Conservation (phyloP, 2,113 vertebrate genomes). For the Entomyzon cyanotis region DNA sequence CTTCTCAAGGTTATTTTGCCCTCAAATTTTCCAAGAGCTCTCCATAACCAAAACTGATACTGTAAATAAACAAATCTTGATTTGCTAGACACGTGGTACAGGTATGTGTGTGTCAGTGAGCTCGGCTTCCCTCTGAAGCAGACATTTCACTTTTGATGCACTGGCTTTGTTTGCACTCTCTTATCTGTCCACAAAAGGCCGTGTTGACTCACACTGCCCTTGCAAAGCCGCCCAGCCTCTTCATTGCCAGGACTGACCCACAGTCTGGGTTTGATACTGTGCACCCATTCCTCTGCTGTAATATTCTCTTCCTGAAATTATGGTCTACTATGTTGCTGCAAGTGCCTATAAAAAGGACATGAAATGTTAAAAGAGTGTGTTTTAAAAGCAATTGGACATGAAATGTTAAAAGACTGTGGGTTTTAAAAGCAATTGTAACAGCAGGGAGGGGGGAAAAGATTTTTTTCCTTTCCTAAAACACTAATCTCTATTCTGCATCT, state of each 20-base stretch:
- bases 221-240: background rate
- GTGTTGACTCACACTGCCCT: background rate
- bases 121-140: background rate
- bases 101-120: background rate
- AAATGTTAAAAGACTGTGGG: background rate
- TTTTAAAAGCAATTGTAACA: background rate
- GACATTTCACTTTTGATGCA: background rate
- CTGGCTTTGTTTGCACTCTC: background rate
- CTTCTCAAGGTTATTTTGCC: slow-evolving; percentile 42
- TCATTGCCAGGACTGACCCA: background rate
- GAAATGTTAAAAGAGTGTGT: background rate
- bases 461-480: background rate
- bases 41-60: background rate
- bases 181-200: background rate
- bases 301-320: background rate
- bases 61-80: background rate
- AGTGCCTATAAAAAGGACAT: background rate
- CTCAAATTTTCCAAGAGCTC: background rate
- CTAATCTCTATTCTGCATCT: slow-evolving; percentile 29
- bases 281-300: background rate
- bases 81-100: background rate
- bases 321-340: background rate
- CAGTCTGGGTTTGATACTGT: background rate
- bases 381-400: background rate
- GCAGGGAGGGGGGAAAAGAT: fast-evolving